Base-by-base conservation (phyloP, 2,797 vertebrate species). In the Thripadectes ignobilis region DNA sequence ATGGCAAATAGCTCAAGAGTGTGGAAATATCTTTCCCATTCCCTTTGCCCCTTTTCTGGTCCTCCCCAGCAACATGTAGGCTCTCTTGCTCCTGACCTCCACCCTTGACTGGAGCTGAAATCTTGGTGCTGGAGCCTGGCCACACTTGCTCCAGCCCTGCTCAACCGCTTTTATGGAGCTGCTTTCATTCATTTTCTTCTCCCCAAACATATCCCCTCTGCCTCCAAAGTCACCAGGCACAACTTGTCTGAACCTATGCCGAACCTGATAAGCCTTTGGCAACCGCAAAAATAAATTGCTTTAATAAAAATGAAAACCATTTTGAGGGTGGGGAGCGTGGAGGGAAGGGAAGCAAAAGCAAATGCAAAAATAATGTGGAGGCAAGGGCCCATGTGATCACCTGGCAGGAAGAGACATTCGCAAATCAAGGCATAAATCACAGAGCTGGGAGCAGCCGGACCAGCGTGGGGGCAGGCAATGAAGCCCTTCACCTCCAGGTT, bases 191-290 rank as follows among this genome's bases (percentile, higher is more conserved):
- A 95, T 93, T 96, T 91, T 79, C 65, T 87, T 79, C 68, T 55
- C 67, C 75, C 14, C 46, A 77, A 74, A 84, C 48, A 61, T 24
- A 29, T 10, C 21, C 17, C 7, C 15, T 7, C 16, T 10, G 43
- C 12, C 32, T 54, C 85, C 66, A 74, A 94, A 91, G 89, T 89
- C 86, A 49, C 87, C 83, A 84, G 67, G 91, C 85, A 85, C 39
- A 6, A 61, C 95, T 95, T 84, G 88, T 94, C 94, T 89, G 92
- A 96, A 93, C 61, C 0, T 78, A 66, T 57, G 80, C 96, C 24
- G n/a, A 90, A 77, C 77, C 72, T 23, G 95, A 96, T 95, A 96
- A 97, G 93, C 34, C 79, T 88, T 92, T 95, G 96, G 95, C 96
- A 97, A 92, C 66, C 0, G 0, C 73, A 52, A 55, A 72, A 97